phyloP scores from a whole-genome alignment of 1,140 invertebrate genomes.

The Drosophila baimaii region DNA sequence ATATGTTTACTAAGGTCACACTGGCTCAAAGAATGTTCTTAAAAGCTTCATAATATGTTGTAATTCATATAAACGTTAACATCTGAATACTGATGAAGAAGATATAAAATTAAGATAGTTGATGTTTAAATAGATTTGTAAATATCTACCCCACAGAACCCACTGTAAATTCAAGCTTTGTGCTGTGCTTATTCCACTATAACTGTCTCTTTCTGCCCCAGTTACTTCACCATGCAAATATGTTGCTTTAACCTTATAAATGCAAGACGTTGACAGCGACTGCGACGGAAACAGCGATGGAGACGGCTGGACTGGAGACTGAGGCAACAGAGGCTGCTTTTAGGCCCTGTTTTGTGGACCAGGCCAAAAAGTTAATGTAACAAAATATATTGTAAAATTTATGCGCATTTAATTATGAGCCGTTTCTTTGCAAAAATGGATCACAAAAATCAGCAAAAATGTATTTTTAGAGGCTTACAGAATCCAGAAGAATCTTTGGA shows the following conservation, averaged over 20 bases:
- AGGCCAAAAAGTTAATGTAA: conserved; percentile 39
- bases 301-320: neutral
- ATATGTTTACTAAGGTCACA: neutral
- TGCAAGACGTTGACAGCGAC: conserved; percentile 50
- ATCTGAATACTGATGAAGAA: neutral
- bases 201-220: conserved; percentile 40
- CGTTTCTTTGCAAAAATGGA: neutral
- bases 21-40: too few relatives aligned
- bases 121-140: too few relatives aligned
- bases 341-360: conserved; percentile 29
- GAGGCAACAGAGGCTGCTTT: conserved; percentile 8
- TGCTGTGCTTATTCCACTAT: conserved; percentile 6
- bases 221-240: conserved; percentile 80
- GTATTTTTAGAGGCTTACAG: conserved; percentile 22
- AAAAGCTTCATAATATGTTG: too few relatives aligned
- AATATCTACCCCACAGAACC: neutral
- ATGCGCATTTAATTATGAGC: conserved; percentile 41
- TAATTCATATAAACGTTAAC: too few relatives aligned
- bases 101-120: too few relatives aligned
- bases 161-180: conserved; percentile 17
- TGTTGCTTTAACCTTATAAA: conserved; percentile 75
- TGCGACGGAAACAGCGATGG: neutral
- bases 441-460: neutral
- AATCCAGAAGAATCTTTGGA: neutral
- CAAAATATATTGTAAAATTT: conserved; percentile 38